A percentile compares a stretch with the other conserved stretches of the same genome.
phyloP scores from a whole-genome alignment of 2,888 invertebrate genomes.

The Cosmia trapezina region DNA sequence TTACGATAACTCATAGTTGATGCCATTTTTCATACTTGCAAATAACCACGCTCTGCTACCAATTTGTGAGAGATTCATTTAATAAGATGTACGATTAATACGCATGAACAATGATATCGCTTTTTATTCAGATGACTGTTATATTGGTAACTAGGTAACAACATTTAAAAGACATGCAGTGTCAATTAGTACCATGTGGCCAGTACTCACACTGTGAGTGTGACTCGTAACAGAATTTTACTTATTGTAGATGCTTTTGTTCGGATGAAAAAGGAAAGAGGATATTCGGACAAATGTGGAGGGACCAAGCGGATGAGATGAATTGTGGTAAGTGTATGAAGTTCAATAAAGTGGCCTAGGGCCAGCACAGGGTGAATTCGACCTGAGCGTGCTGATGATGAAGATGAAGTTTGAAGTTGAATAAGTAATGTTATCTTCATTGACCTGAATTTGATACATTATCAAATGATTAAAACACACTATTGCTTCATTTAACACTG shows the following conservation, averaged over 20 bases:
- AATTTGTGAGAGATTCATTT: too few species aligned
- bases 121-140: too few species aligned
- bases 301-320: slow-evolving; percentile 90
- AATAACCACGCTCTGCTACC: too few species aligned
- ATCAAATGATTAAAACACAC: slow-evolving; percentile 31
- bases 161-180: too few species aligned
- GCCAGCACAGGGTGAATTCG: neutral
- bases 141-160: too few species aligned
- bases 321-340: slow-evolving; percentile 90
- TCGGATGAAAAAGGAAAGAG: slow-evolving; percentile 90
- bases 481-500: slow-evolving; percentile 24
- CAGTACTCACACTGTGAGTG: too few species aligned
- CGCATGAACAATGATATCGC: too few species aligned
- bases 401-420: neutral
- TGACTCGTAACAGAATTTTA: slow-evolving; percentile 39
- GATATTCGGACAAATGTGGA: slow-evolving; percentile 92
- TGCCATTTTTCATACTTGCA: too few species aligned
- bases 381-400: neutral
- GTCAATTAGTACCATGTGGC: too few species aligned
- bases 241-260: slow-evolving; percentile 91
- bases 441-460: slow-evolving; percentile 61
- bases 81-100: too few species aligned
- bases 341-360: neutral
- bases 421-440: neutral
- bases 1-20: too few species aligned